These are phyloP conservation scores for Cnemophilus loriae DNA, from an alignment of 2,113 vertebrate species.

Conservation along the genomic window DNA sequence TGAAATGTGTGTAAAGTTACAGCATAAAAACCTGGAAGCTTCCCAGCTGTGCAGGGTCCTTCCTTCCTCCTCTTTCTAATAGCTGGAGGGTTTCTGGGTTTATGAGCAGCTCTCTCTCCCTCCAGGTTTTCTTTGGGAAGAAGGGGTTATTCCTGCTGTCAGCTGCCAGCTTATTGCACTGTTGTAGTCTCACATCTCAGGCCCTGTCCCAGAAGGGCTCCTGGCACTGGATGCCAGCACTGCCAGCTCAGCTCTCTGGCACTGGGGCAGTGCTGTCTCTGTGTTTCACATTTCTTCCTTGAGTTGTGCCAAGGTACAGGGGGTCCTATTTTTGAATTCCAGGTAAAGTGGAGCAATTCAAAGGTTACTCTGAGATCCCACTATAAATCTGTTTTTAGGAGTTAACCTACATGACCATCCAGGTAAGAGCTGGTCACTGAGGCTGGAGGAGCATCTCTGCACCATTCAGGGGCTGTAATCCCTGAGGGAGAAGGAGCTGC, in stretches of 20 bases:
- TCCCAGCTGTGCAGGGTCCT: neutral
- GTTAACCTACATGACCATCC: neutral
- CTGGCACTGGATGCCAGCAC: neutral
- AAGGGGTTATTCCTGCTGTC: neutral
- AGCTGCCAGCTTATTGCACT: neutral
- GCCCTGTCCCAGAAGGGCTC: neutral
- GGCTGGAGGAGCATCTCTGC: neutral
- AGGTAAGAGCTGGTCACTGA: neutral
- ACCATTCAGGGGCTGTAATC: neutral
- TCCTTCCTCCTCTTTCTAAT: neutral
- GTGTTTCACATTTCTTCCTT: neutral
- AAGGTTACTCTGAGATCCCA: neutral
- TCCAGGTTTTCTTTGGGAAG: neutral
- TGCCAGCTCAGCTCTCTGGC: neutral
- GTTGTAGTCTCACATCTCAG: neutral
- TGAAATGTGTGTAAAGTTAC: neutral
- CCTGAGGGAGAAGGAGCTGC: neutral
- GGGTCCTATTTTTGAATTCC: neutral
- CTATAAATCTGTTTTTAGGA: neutral
- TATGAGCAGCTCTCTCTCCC: neutral
- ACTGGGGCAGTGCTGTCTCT: neutral
- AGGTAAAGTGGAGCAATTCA: neutral
- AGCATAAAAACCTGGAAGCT: neutral
- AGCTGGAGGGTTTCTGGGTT: neutral
- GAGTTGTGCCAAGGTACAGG: neutral